Base-by-base conservation (phyloP, 1,140 invertebrate species). In the Cydia pomonella region DNA sequence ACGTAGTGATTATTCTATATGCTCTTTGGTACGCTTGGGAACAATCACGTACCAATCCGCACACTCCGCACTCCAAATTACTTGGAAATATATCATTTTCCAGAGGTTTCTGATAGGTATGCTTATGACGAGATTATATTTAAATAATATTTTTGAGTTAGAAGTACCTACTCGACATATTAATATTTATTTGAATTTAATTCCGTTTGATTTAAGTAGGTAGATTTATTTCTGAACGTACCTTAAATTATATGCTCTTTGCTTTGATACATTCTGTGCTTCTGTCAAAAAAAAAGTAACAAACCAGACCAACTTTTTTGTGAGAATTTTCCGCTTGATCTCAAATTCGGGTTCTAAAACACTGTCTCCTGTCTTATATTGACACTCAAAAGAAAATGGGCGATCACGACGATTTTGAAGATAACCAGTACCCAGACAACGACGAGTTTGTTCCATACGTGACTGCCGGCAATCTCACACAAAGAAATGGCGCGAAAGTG, bases 371-470 rank as follows among this genome's bases (percentile, higher is more conserved):
- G n/a, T 59, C 21, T 21, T 59, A 59, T 10, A 23, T 23, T 10
- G 10, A 59, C 7, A 21, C 53, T 23, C 0, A 4, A 10, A 59
- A 59, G 16, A 59, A 21, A 59, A 93, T 93, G 90, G 92, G 80
- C 10, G 91, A 93, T 73, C 84, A 88, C 62, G 91, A 93, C 25
- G 90, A 93, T 77, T 87, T 88, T 47, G 92, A 93, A 82, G 92
- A 93, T 64, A 89, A 77, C 74, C 90, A 93, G 78, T 93, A 82
- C 73, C 91, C 92, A 0, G 90, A 93, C 79, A 91, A 92, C 75
- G 90, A 93, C 72, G 92, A 93, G 77, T 92, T 83, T 72, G 76
- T 93, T 66, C 92, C 92, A 5, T 93, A 93, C 50, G 91, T 93
- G 53, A 93, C 89, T 5, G 92, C 83, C 81, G 85, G 89, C 77